These are phyloP conservation scores for Meriones unguiculatus DNA, from an alignment of 2,113 vertebrate genomes.

Conservation along the genomic window DNA sequence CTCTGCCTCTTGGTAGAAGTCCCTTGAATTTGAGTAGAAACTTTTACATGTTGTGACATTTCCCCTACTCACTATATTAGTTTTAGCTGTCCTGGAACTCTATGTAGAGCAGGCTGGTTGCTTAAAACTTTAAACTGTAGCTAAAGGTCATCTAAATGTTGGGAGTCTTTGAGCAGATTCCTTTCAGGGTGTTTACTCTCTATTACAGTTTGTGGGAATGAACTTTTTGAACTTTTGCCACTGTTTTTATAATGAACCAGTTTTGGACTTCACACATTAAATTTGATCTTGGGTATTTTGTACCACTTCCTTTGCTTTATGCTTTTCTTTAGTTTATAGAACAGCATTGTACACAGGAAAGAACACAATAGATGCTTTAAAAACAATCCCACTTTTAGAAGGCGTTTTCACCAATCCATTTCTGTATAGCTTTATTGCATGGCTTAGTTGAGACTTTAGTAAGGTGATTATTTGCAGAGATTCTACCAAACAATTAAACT, in stretches of 20 bases:
- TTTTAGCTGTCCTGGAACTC: background rate
- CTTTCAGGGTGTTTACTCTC: background rate
- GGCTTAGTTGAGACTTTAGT: constrained; percentile 6
- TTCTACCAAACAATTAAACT: constrained; percentile 22
- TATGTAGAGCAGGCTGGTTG: background rate
- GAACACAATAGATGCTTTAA: constrained; percentile 15
- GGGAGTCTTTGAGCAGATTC: constrained; percentile 38
- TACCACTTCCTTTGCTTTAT: constrained; percentile 8
- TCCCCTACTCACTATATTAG: background rate
- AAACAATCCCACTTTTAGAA: constrained; percentile 26
- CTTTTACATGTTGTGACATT: background rate
- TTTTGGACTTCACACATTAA: constrained; percentile 9
- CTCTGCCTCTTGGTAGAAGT: background rate
- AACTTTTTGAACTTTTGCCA: background rate
- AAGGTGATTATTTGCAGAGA: constrained; percentile 54
- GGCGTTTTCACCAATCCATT: background rate
- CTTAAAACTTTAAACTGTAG: constrained; percentile 27
- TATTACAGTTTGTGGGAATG: constrained; percentile 28
- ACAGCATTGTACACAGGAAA: constrained; percentile 1
- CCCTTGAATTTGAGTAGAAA: constrained; percentile 42
- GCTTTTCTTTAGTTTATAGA: constrained; percentile 7
- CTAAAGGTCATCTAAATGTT: constrained; percentile 3
- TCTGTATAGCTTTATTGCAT: constrained; percentile 12
- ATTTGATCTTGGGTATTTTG: background rate
- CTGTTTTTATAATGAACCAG: constrained; percentile 6